phyloP scores from a whole-genome alignment of 2,113 vertebrate species.

The Catharus fuscescens region DNA sequence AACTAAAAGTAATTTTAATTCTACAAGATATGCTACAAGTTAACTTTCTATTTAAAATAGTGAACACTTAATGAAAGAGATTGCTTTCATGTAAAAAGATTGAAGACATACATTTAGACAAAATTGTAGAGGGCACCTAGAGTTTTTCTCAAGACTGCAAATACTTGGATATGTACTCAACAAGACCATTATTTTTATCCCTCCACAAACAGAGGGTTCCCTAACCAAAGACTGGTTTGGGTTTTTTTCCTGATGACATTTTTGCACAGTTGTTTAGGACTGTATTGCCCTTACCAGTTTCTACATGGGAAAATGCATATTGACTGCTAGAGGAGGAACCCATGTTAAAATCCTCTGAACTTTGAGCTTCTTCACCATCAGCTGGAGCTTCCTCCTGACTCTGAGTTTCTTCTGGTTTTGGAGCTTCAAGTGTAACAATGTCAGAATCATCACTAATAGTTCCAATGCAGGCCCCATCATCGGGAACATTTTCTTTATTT shows the following conservation, averaged over 20 bases:
- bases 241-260: not conserved
- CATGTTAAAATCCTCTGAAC: conserved; percentile 80
- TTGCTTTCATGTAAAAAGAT: not conserved
- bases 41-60: not conserved
- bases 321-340: conserved; percentile 94
- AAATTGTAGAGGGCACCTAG: not conserved
- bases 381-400: conserved; percentile 72
- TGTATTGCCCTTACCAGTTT: conserved; percentile 80
- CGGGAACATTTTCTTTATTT: conserved; percentile 51
- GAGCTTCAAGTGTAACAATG: conserved; percentile 88
- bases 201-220: not conserved
- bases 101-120: not conserved
- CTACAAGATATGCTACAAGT: not conserved
- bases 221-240: not conserved
- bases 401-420: conserved; percentile 78
- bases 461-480: conserved; percentile 77
- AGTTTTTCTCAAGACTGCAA: not conserved
- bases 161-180: not conserved
- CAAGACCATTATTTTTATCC: not conserved
- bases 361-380: conserved; percentile 52
- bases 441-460: conserved; percentile 93
- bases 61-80: not conserved
- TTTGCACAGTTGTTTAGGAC: not conserved
- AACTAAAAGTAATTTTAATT: not conserved
- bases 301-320: conserved; percentile 87